phyloP scores from a whole-genome alignment of 1,140 invertebrate genomes.

The Drosophila tropicalis region DNA sequence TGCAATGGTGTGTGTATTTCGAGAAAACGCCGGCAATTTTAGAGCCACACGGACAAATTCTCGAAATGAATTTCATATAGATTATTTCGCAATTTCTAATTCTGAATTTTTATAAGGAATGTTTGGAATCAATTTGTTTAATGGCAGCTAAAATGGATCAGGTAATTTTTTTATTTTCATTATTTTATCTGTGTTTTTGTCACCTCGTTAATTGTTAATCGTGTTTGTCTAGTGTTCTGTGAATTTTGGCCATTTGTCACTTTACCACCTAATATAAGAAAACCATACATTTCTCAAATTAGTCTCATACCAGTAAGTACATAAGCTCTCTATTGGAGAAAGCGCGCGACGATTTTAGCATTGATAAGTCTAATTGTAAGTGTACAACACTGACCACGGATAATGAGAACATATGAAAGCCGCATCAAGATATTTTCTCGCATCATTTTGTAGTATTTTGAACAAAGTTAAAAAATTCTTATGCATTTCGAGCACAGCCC shows the following conservation, averaged over 20 bases:
- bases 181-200: constrained; percentile 25
- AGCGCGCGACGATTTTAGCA: constrained; percentile 20
- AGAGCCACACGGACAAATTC: too few relatives aligned
- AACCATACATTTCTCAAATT: constrained; percentile 20
- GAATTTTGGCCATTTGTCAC: constrained; percentile 15
- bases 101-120: constrained; percentile 12
- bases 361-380: constrained; percentile 23
- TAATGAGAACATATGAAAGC: constrained; percentile 27
- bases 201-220: constrained; percentile 16
- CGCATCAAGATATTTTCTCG: constrained; percentile 25
- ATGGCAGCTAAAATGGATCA: constrained; percentile 19
- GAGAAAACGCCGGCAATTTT: too few relatives aligned
- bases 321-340: constrained; percentile 21
- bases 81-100: constrained; percentile 7
- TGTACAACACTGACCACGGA: constrained; percentile 23
- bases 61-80: neutral
- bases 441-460: constrained; percentile 26
- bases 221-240: constrained; percentile 25
- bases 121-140: constrained; percentile 26
- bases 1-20: too few relatives aligned
- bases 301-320: constrained; percentile 35
- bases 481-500: constrained; percentile 27
- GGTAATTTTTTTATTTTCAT: constrained; percentile 13
- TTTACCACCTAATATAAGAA: constrained; percentile 17
- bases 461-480: constrained; percentile 27